Evolutionary conservation across 2,113 vertebrate species (phyloP).

Genomic region (Maccullochella peelii): DNA sequence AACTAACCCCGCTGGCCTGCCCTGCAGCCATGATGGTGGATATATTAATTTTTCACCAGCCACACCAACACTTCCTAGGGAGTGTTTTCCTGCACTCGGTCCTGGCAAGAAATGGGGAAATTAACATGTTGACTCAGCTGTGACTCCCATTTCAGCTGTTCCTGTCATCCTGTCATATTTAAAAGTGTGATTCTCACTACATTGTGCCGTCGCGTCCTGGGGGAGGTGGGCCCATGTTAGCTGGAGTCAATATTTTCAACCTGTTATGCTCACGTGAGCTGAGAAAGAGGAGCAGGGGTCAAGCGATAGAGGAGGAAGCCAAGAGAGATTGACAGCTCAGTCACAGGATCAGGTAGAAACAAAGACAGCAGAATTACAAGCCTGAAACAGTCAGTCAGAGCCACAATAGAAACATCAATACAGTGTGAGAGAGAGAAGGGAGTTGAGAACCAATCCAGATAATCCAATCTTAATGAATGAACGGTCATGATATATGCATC

Average conservation of each 20-base stretch:
- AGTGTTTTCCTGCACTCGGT: slow-evolving; percentile 42
- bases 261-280: background rate
- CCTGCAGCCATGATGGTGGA: slow-evolving; percentile 34
- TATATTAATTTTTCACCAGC: slow-evolving; percentile 46
- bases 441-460: slow-evolving; percentile 41
- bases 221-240: background rate
- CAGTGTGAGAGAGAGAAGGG: slow-evolving; percentile 28
- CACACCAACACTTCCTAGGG: slow-evolving; percentile 60
- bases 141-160: slow-evolving; percentile 2
- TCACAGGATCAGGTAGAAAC: slow-evolving; percentile 30
- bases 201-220: background rate
- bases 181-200: background rate
- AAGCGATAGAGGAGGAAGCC: slow-evolving; percentile 3
- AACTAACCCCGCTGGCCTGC: slow-evolving; percentile 31
- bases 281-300: slow-evolving; percentile 5
- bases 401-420: slow-evolving; percentile 29
- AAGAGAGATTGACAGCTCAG: slow-evolving; percentile 16
- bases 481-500: slow-evolving; percentile 84
- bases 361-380: slow-evolving; percentile 21
- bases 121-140: slow-evolving; percentile 14
- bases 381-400: slow-evolving; percentile 15
- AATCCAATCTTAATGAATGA: slow-evolving; percentile 81
- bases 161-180: slow-evolving; percentile 13
- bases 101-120: slow-evolving; percentile 18
- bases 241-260: background rate